These are phyloP conservation scores for Lucilia cuprina DNA, from an alignment of 1,140 invertebrate genomes.

Conservation along the genomic window DNA sequence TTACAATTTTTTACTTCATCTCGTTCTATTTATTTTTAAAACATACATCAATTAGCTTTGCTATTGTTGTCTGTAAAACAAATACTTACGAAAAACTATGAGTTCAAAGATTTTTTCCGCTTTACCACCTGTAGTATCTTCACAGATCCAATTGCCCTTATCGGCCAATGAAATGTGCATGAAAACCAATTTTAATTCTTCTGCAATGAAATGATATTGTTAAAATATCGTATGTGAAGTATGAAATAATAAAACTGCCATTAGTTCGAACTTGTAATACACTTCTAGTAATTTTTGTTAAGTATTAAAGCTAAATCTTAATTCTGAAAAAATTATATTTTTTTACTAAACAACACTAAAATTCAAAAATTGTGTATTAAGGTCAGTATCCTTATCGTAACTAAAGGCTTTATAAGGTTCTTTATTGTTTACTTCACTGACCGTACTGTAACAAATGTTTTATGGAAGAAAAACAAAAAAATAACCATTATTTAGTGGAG, in stretches of 20 bases:
- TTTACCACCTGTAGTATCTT: slow-evolving; percentile 46
- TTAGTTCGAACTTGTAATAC: background rate
- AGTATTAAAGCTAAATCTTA: no score
- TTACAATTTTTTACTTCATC: slow-evolving; percentile 9
- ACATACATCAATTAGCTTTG: slow-evolving; percentile 5
- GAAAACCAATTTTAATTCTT: slow-evolving; percentile 62
- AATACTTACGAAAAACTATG: slow-evolving; percentile 62
- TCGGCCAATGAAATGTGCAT: slow-evolving; percentile 58
- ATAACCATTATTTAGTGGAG: background rate
- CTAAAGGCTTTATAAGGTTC: no score
- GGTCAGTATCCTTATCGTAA: no score
- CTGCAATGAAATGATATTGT: slow-evolving; percentile 38
- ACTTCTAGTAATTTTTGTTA: no score
- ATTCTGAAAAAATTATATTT: no score
- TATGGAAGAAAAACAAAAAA: background rate
- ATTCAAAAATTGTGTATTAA: no score
- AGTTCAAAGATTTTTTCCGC: slow-evolving; percentile 58
- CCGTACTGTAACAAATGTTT: no score
- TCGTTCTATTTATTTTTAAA: background rate
- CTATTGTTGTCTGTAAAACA: slow-evolving; percentile 23
- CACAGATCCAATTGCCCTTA: slow-evolving; percentile 62
- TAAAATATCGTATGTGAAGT: background rate
- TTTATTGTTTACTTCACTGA: no score
- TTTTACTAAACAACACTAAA: no score
- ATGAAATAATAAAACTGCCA: background rate